Percentiles rank a stretch among this genome's conserved stretches.
Conservation (phyloP, 2,888 invertebrate species). For the Tachystola acroxantha region DNA sequence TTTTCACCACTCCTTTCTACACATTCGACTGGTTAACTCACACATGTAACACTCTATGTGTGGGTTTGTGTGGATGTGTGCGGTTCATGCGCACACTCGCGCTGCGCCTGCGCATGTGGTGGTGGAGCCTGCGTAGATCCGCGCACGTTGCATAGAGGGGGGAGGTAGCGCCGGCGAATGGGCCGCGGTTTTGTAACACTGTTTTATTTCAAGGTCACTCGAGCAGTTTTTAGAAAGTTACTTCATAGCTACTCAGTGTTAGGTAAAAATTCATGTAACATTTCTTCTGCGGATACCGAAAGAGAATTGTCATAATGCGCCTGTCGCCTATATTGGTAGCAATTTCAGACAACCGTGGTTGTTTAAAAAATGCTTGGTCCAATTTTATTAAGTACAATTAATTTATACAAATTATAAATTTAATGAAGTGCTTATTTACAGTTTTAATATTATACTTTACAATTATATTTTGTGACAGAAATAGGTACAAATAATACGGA, state of each 20-base stretch:
- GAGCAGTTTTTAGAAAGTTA: slow-evolving; percentile 78
- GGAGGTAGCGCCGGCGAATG: slow-evolving; percentile 61
- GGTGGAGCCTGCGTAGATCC: slow-evolving; percentile 56
- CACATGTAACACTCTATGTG: slow-evolving; percentile 27
- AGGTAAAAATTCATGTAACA: slow-evolving; percentile 44
- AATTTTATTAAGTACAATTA: too few species aligned
- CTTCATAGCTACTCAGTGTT: slow-evolving; percentile 54
- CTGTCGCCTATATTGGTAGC: too few species aligned
- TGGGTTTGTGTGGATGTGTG: slow-evolving; percentile 26
- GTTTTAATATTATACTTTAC: too few species aligned
- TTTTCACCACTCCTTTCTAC: slow-evolving; percentile 67
- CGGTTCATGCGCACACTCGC: slow-evolving; percentile 35
- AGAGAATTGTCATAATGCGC: too few species aligned
- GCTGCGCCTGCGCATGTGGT: slow-evolving; percentile 35
- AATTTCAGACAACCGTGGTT: too few species aligned
- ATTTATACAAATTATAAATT: too few species aligned
- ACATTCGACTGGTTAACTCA: slow-evolving; percentile 36
- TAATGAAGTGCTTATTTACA: too few species aligned
- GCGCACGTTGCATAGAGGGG: slow-evolving; percentile 44
- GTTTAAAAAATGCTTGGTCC: background rate
- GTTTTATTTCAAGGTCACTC: slow-evolving; percentile 77
- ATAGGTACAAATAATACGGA: too few species aligned
- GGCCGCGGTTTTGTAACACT: slow-evolving; percentile 75
- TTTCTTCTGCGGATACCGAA: slow-evolving; percentile 1
- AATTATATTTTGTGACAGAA: too few species aligned